Evolutionary conservation across 2,797 vertebrate genomes (phyloP).

Genomic region (Lepus townsendii): DNA sequence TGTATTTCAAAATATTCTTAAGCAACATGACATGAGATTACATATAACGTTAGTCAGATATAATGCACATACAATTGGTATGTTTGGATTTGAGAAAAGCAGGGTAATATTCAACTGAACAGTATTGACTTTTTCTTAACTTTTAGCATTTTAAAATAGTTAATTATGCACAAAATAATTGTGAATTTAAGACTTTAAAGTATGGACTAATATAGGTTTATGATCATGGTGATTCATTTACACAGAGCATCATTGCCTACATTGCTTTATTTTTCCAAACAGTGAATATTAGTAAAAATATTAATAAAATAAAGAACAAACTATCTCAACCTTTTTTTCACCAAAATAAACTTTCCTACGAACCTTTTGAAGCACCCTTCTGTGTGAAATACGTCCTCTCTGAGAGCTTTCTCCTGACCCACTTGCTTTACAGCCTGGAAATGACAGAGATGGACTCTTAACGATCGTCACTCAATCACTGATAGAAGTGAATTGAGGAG

Average conservation of each 20-base stretch:
- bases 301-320: neutral
- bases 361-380: too few species aligned
- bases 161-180: neutral
- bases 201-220: neutral
- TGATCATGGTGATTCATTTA: neutral
- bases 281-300: neutral
- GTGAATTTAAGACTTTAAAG: conserved; percentile 41
- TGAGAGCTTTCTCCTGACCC: neutral
- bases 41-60: neutral
- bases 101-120: neutral
- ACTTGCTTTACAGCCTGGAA: neutral
- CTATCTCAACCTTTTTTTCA: too few species aligned
- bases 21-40: neutral
- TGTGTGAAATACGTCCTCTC: neutral
- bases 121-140: neutral
- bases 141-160: conserved; percentile 26
- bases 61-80: neutral
- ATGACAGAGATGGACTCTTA: neutral
- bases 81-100: conserved; percentile 1
- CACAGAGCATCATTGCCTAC: neutral
- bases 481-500: neutral
- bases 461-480: neutral
- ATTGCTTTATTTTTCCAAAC: conserved; percentile 18
- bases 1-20: neutral
- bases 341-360: too few species aligned